Percentiles rank a stretch among this genome's conserved stretches.
phyloP scores from a whole-genome alignment of 2,113 vertebrate species.

The Gopherus flavomarginatus region DNA sequence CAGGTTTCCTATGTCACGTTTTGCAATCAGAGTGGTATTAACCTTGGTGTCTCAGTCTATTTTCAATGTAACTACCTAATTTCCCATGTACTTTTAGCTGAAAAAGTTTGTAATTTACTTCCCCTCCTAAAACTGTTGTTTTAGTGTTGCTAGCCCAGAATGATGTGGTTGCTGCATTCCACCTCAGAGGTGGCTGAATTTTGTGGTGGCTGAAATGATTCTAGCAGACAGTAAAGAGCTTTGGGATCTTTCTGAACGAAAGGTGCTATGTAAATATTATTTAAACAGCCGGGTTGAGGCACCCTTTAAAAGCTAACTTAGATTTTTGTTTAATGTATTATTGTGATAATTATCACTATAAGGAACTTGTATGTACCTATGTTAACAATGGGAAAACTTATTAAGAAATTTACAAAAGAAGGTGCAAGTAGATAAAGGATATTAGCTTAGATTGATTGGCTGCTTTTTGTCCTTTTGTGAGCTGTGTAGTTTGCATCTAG shows the following conservation, averaged over 20 bases:
- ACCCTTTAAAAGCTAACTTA: neutral
- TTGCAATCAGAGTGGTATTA: neutral
- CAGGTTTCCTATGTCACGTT: neutral
- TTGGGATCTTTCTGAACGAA: neutral
- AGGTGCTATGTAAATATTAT: neutral
- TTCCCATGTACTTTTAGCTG: neutral
- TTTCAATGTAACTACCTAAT: neutral
- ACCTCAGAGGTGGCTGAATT: neutral
- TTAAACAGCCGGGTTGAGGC: neutral
- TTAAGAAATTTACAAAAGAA: neutral
- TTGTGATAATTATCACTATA: neutral
- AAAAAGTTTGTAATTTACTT: neutral
- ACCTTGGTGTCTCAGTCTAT: neutral
- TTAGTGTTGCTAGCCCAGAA: neutral
- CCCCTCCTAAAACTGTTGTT: neutral
- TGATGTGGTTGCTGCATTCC: neutral
- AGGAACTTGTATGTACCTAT: neutral
- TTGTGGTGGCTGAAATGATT: neutral
- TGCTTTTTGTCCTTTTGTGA: neutral
- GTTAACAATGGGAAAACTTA: neutral
- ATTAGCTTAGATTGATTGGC: neutral
- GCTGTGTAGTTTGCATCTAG: neutral
- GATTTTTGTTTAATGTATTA: neutral
- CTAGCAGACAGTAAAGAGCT: neutral
- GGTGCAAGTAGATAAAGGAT: neutral